Conservation (phyloP, 2,888 invertebrate species). For the Actias luna region DNA sequence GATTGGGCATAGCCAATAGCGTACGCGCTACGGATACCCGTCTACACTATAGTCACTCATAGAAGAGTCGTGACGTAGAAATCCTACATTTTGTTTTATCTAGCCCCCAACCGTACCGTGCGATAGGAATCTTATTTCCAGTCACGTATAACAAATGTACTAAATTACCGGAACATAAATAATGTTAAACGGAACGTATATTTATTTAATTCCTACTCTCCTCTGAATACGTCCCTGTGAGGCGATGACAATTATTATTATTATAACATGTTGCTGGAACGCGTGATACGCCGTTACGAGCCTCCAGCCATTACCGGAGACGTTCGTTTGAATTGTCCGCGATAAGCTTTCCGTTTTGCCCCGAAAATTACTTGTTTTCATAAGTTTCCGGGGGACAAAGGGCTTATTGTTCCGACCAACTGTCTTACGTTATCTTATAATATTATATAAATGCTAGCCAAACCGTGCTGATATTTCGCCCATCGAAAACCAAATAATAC, state of each 20-base stretch:
- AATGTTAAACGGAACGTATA: neutral
- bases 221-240: neutral
- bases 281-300: constrained; percentile 1
- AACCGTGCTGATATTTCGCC: too few relatives aligned
- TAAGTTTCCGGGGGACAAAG: constrained; percentile 9
- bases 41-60: too few relatives aligned
- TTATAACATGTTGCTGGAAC: neutral
- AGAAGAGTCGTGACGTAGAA: too few relatives aligned
- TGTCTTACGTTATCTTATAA: neutral
- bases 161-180: too few relatives aligned
- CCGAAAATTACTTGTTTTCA: constrained; percentile 7
- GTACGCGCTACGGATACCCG: too few relatives aligned
- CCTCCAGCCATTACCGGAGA: neutral
- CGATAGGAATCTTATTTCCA: too few relatives aligned
- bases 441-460: neutral
- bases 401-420: neutral
- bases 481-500: too few relatives aligned
- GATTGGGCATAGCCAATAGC: too few relatives aligned
- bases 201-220: neutral
- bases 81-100: too few relatives aligned
- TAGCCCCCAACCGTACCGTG: too few relatives aligned
- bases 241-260: neutral
- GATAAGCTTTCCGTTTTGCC: constrained; percentile 16
- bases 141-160: too few relatives aligned
- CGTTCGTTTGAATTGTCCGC: constrained; percentile 6